Evolutionary conservation across 1,140 invertebrate species (phyloP).

Genomic region (Melitaea cinxia): DNA sequence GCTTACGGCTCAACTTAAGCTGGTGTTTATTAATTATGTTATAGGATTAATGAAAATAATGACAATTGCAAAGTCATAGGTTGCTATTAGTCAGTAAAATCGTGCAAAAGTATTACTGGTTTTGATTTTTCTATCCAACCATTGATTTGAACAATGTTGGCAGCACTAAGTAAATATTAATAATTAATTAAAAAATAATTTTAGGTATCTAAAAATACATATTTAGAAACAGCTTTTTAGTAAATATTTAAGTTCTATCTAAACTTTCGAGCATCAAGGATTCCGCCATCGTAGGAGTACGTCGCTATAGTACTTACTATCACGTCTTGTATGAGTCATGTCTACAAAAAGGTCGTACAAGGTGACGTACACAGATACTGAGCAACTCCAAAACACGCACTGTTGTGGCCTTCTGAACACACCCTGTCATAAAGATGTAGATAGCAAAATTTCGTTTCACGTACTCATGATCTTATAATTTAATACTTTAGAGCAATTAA

Average conservation of each 20-base stretch:
- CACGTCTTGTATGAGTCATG: conserved; percentile 33
- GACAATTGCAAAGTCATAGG: no score
- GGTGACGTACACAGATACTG: conserved; percentile 39
- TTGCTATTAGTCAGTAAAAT: no score
- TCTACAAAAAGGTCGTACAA: conserved; percentile 40
- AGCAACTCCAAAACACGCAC: conserved; percentile 42
- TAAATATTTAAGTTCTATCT: conserved; percentile 5
- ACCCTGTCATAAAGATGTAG: conserved; percentile 42
- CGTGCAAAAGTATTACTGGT: no score
- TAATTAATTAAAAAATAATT: no score
- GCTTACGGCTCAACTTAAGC: no score
- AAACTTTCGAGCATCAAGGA: conserved; percentile 30
- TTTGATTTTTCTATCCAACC: no score
- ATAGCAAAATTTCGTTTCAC: conserved; percentile 32
- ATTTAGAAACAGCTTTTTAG: neutral
- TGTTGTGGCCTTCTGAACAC: conserved; percentile 32
- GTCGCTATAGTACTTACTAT: conserved; percentile 27
- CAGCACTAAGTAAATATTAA: no score
- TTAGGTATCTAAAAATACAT: no score
- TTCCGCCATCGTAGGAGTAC: conserved; percentile 22
- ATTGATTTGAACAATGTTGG: no score
- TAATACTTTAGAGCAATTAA: conserved; percentile 6
- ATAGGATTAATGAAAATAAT: no score
- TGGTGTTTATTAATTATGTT: no score
- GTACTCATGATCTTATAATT: neutral